Percentiles rank a stretch among this genome's conserved stretches.
These are phyloP conservation scores for Zoanthus gigantus DNA, from an alignment of 92 coral and sea anemone genomes.

Conservation along the genomic window DNA sequence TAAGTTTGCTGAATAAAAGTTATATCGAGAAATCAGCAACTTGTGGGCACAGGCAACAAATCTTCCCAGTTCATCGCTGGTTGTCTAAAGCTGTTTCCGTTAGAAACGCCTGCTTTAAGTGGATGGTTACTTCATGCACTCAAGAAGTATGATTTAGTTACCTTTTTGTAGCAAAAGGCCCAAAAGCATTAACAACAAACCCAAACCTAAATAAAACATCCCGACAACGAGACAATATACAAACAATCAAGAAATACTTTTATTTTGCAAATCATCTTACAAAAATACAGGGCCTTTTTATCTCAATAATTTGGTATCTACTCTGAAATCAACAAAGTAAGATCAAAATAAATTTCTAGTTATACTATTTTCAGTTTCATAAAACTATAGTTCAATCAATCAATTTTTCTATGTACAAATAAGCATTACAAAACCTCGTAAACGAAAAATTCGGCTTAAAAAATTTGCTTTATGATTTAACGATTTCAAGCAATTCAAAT, in stretches of 20 bases:
- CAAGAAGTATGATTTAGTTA: no score
- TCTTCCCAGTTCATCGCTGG: no score
- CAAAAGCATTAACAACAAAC: no score
- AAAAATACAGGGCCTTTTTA: slow-evolving; percentile 23
- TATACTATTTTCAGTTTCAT: background rate
- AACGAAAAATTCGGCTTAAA: background rate
- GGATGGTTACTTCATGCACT: no score
- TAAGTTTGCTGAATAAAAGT: no score
- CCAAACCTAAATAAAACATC: no score
- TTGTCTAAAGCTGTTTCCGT: no score
- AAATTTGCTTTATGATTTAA: slow-evolving; percentile 8
- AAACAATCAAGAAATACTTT: background rate
- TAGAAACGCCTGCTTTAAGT: no score
- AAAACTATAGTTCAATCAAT: background rate
- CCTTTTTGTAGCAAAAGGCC: no score
- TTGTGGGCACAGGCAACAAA: no score
- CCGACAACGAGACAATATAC: background rate
- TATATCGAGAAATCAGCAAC: no score
- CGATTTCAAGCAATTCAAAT: slow-evolving; percentile 1
- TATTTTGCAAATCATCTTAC: slow-evolving; percentile 2
- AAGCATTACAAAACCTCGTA: background rate
- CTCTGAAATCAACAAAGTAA: background rate
- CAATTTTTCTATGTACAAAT: slow-evolving; percentile 15
- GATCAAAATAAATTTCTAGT: slow-evolving; percentile 7
- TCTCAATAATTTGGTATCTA: background rate